Conservation (phyloP, 2,888 invertebrate species). For the Adelognathus sp. region DNA sequence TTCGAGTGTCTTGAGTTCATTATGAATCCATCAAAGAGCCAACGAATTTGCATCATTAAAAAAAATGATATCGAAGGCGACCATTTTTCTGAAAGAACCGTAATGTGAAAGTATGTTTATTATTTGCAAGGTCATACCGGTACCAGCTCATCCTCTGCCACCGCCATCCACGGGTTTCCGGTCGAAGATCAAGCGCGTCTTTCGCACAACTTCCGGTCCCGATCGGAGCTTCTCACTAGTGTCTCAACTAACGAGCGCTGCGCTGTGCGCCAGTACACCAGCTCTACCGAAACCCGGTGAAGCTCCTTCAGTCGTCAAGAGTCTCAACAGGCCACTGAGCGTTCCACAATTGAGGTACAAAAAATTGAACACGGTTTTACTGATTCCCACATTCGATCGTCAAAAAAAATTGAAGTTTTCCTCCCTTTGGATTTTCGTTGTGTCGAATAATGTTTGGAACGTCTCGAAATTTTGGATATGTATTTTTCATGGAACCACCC, state of each 20-base stretch:
- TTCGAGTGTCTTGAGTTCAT: too few relatives aligned
- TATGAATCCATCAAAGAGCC: too few relatives aligned
- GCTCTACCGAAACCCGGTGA: conserved; percentile 82
- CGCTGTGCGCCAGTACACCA: conserved; percentile 84
- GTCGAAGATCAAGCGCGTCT: conserved; percentile 83
- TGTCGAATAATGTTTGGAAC: too few relatives aligned
- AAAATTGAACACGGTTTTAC: too few relatives aligned
- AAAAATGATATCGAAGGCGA: too few relatives aligned
- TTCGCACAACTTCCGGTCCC: conserved; percentile 83
- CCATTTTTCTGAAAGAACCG: too few relatives aligned
- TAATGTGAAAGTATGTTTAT: neutral
- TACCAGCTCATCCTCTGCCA: conserved; percentile 64
- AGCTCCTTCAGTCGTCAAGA: conserved; percentile 83
- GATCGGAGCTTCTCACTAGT: conserved; percentile 82
- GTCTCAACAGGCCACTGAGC: conserved; percentile 83
- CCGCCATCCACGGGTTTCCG: conserved; percentile 81
- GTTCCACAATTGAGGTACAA: conserved; percentile 82
- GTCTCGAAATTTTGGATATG: too few relatives aligned
- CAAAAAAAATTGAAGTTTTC: too few relatives aligned
- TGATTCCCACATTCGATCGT: neutral
- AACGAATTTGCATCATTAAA: too few relatives aligned
- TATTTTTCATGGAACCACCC: neutral
- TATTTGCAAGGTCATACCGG: conserved; percentile 56
- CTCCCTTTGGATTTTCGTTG: too few relatives aligned
- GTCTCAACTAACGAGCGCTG: conserved; percentile 84